Evolutionary conservation across 2,888 invertebrate genomes (phyloP).

Genomic region (Coleophora flavipennella): DNA sequence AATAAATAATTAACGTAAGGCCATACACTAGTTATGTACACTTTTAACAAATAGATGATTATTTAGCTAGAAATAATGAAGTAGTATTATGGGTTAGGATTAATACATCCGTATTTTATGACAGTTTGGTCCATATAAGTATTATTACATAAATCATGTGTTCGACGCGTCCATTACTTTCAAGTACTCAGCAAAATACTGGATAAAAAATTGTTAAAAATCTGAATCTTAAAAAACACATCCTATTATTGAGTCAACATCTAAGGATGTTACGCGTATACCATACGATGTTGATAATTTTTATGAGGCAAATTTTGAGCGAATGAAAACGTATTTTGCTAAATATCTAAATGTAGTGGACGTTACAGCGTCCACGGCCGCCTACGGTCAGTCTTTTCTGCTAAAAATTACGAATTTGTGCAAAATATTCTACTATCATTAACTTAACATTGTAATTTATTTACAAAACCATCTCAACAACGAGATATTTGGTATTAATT

Average conservation of each 20-base stretch:
- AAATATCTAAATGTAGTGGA: constrained; percentile 49
- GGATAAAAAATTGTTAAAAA: too few relatives aligned
- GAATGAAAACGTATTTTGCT: constrained; percentile 19
- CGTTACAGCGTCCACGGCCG: constrained; percentile 56
- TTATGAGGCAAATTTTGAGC: neutral
- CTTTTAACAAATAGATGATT: constrained; percentile 68
- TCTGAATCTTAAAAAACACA: too few relatives aligned
- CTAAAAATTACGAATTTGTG: constrained; percentile 69
- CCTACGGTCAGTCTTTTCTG: constrained; percentile 71
- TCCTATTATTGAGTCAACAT: too few relatives aligned
- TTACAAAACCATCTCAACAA: constrained; percentile 55
- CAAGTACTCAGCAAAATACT: constrained; percentile 9
- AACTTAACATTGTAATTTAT: constrained; percentile 64
- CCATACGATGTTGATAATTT: too few relatives aligned
- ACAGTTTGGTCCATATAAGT: constrained; percentile 72
- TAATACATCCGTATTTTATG: constrained; percentile 67
- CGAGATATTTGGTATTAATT: constrained; percentile 21
- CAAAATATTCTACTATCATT: constrained; percentile 67
- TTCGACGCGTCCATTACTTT: constrained; percentile 6
- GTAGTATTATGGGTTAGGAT: constrained; percentile 64
- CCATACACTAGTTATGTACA: constrained; percentile 69
- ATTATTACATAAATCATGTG: constrained; percentile 60
- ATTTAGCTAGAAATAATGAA: constrained; percentile 63
- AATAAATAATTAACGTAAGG: constrained; percentile 69
- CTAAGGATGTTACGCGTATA: too few relatives aligned